phyloP scores from a whole-genome alignment of 2,888 invertebrate genomes.

The Ophion costatus region DNA sequence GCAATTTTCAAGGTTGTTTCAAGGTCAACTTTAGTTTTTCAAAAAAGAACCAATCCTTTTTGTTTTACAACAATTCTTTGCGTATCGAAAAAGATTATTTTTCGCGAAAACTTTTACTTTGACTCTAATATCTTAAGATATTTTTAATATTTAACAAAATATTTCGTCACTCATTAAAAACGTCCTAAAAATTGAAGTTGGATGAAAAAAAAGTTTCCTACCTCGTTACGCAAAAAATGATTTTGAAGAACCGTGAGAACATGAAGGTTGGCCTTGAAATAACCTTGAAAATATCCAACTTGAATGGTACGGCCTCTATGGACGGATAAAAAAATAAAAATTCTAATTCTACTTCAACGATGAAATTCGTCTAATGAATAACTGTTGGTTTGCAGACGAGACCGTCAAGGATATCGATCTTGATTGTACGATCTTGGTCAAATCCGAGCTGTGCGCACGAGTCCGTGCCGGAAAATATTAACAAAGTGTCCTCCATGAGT shows the following conservation, averaged over 20 bases:
- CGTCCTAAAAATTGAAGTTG: not conserved
- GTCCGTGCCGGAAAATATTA: not conserved
- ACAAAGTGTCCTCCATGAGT: not conserved
- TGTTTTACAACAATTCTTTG: too few relatives aligned
- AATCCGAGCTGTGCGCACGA: not conserved
- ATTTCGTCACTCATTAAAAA: not conserved
- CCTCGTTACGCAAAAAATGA: not conserved
- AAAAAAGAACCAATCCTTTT: too few relatives aligned
- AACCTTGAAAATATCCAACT: not conserved
- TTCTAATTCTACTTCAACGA: not conserved
- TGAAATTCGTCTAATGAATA: not conserved
- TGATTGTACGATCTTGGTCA: not conserved
- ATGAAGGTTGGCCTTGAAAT: not conserved
- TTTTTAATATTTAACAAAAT: too few relatives aligned
- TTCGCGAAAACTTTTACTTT: too few relatives aligned
- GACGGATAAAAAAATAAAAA: not conserved
- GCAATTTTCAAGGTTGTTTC: too few relatives aligned
- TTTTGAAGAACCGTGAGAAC: not conserved
- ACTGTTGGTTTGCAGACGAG: conserved; percentile 5
- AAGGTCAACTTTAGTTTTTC: too few relatives aligned
- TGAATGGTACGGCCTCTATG: not conserved
- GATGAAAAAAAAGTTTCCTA: not conserved
- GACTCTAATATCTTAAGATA: too few relatives aligned
- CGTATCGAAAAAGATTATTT: too few relatives aligned
- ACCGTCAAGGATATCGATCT: conserved; percentile 47